Evolutionary conservation across 1,140 invertebrate species (phyloP).

Genomic region (Trichoplusia ni): DNA sequence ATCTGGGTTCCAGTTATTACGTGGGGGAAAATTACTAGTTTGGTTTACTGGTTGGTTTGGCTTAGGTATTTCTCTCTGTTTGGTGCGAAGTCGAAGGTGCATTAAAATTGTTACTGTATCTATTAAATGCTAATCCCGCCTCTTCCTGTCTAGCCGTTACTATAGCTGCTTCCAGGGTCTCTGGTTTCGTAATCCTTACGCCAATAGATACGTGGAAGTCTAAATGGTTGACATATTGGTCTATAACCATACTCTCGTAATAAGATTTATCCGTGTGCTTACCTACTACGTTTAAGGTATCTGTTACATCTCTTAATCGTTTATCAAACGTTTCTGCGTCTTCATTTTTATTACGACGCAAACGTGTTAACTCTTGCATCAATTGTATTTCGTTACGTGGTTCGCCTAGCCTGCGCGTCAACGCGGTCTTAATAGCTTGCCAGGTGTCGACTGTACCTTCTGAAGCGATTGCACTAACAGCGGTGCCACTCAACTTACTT

Average conservation of each 20-base stretch:
- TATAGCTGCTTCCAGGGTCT: slow-evolving; percentile 27
- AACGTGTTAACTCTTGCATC: slow-evolving; percentile 33
- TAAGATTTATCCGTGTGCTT: slow-evolving; percentile 30
- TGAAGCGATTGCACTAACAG: slow-evolving; percentile 32
- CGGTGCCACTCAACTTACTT: slow-evolving; percentile 29
- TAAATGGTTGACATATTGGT: slow-evolving; percentile 31
- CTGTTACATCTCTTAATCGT: slow-evolving; percentile 28
- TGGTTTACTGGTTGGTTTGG: neutral
- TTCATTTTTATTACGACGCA: slow-evolving; percentile 25
- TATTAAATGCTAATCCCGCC: slow-evolving; percentile 25
- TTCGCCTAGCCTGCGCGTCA: slow-evolving; percentile 32
- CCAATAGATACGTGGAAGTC: slow-evolving; percentile 33
- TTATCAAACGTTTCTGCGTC: slow-evolving; percentile 32
- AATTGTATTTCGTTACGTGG: slow-evolving; percentile 7
- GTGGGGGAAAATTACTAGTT: neutral
- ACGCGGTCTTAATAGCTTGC: slow-evolving; percentile 28
- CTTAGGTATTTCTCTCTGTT: neutral
- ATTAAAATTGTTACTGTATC: slow-evolving; percentile 3
- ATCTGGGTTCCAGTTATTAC: neutral
- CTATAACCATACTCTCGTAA: slow-evolving; percentile 24
- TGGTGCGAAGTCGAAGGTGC: neutral
- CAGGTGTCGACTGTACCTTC: slow-evolving; percentile 19
- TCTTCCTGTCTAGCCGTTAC: slow-evolving; percentile 31
- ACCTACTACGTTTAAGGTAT: slow-evolving; percentile 24
- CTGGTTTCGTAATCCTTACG: slow-evolving; percentile 29